Percentiles rank a stretch among this genome's conserved stretches.
These are phyloP conservation scores for Phaenicophaeus curvirostris DNA, from an alignment of 2,797 vertebrate species.

Conservation along the genomic window DNA sequence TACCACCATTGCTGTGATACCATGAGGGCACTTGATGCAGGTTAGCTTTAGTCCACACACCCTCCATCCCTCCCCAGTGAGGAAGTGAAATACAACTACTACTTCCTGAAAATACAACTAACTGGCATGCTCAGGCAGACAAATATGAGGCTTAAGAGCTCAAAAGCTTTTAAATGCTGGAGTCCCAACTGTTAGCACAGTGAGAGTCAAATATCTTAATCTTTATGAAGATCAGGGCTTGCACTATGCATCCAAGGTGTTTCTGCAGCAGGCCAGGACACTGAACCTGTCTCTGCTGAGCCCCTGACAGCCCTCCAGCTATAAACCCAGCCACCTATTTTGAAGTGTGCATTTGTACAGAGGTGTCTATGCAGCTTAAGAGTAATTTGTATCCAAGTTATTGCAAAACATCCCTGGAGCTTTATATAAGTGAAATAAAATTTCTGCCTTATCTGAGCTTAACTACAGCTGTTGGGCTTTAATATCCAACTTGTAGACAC, in stretches of 20 bases:
- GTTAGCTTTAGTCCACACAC: not conserved
- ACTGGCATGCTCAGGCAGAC: not conserved
- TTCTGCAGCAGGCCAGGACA: slow-evolving; percentile 2
- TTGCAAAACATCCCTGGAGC: slow-evolving; percentile 1
- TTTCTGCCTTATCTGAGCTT: not conserved
- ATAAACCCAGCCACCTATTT: not conserved
- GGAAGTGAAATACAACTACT: not conserved
- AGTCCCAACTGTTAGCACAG: not conserved
- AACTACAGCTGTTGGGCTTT: not conserved
- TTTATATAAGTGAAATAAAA: not conserved
- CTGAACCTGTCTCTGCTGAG: not conserved
- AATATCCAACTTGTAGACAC: not conserved
- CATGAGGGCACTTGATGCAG: accelerated
- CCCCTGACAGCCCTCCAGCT: not conserved
- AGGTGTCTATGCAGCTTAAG: not conserved
- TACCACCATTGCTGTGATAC: accelerated
- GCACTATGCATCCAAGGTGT: not conserved
- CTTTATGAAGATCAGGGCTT: slow-evolving; percentile 13
- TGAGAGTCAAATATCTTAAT: not conserved
- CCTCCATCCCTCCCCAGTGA: not conserved
- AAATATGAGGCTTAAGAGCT: not conserved
- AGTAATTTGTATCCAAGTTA: slow-evolving; percentile 32
- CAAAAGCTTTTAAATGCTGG: not conserved
- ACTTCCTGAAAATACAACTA: not conserved
- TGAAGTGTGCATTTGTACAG: not conserved